Evolutionary conservation across 2,113 vertebrate genomes (phyloP).

Genomic region (Coturnix japonica): DNA sequence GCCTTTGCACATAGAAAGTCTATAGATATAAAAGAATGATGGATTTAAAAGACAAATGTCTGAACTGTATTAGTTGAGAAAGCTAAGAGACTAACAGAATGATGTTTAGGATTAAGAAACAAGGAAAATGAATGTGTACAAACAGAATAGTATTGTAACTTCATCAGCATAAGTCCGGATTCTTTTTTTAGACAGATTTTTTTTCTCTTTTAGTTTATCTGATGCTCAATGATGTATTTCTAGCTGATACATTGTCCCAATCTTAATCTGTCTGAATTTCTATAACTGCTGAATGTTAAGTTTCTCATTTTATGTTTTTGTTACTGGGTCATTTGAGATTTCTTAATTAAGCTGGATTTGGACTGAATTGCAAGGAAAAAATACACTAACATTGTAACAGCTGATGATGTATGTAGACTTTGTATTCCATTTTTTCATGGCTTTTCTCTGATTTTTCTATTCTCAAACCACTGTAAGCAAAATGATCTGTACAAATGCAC

Average conservation of each 20-base stretch:
- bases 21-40: neutral
- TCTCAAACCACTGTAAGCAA: conserved; percentile 86
- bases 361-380: conserved; percentile 53
- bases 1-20: conserved; percentile 43
- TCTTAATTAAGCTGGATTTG: conserved; percentile 56
- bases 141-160: conserved; percentile 56
- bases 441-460: conserved; percentile 65
- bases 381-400: conserved; percentile 69
- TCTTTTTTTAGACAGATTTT: conserved; percentile 1
- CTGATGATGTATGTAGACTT: conserved; percentile 72
- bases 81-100: neutral
- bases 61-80: neutral
- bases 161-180: conserved; percentile 26
- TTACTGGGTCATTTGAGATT: conserved; percentile 47
- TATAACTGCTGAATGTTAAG: conserved; percentile 62
- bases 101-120: neutral
- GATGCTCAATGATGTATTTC: conserved; percentile 24
- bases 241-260: conserved; percentile 56
- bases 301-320: conserved; percentile 61
- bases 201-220: neutral
- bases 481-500: conserved; percentile 16
- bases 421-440: conserved; percentile 73
- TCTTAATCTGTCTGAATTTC: conserved; percentile 60
- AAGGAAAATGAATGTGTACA: conserved; percentile 33
- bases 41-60: neutral